Percentiles rank a stretch among this genome's conserved stretches.
Conservation (phyloP, 2,797 vertebrate species). For the Scolopax bukidnonensis region DNA sequence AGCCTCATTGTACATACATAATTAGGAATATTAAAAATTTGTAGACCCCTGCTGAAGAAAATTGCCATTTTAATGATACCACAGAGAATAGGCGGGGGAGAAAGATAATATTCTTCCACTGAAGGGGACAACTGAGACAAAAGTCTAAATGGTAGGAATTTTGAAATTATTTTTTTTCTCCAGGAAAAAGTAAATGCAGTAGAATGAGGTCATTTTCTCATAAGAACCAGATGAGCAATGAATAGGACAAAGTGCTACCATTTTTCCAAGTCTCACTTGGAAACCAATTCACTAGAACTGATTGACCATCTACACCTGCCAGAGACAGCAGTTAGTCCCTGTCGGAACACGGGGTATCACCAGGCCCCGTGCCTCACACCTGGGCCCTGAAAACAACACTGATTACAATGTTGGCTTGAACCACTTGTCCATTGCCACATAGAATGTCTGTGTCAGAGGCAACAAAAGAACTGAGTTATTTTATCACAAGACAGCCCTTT, state of each 20-base stretch:
- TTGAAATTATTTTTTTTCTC: background rate
- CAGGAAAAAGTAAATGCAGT: background rate
- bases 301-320: background rate
- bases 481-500: background rate
- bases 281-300: background rate
- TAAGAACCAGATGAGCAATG: background rate
- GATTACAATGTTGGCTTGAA: background rate
- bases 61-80: background rate
- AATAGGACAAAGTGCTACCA: background rate
- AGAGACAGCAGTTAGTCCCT: background rate
- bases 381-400: background rate
- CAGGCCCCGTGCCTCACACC: background rate
- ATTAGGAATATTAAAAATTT: background rate
- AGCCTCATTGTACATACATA: background rate
- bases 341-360: background rate
- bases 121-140: background rate
- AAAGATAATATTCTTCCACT: background rate
- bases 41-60: background rate
- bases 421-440: background rate
- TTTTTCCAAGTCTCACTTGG: background rate
- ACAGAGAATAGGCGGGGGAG: too few species aligned
- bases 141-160: background rate
- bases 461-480: background rate
- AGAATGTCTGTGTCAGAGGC: conserved; percentile 21
- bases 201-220: background rate